phyloP scores from a whole-genome alignment of 2,888 invertebrate species.

The Biston stratarius region DNA sequence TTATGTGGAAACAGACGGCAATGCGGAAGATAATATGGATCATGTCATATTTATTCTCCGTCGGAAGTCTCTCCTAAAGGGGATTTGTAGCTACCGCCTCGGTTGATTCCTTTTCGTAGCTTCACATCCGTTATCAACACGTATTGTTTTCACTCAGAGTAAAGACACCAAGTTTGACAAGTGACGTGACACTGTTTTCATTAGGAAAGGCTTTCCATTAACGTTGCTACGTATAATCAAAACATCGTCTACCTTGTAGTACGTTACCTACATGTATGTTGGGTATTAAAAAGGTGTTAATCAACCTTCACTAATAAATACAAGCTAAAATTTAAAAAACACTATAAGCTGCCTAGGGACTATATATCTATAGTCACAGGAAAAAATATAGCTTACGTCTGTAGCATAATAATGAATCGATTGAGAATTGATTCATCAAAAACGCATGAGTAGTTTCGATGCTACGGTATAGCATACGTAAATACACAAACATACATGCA shows the following conservation, averaged over 20 bases:
- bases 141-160: constrained; percentile 19
- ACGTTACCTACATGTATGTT: not conserved
- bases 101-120: constrained; percentile 15
- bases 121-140: constrained; percentile 14
- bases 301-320: not conserved
- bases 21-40: constrained; percentile 14
- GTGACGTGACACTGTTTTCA: constrained; percentile 6
- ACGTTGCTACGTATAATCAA: constrained; percentile 3
- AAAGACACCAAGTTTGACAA: not conserved
- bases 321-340: no score
- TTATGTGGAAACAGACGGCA: constrained; percentile 6
- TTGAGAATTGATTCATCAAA: no score
- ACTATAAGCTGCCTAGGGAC: no score
- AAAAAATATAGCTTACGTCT: no score
- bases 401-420: no score
- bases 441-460: no score
- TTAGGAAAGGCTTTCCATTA: not conserved
- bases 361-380: no score
- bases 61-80: constrained; percentile 16
- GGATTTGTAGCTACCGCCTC: constrained; percentile 18
- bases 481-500: no score
- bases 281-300: not conserved
- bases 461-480: no score
- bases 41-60: constrained; percentile 23
- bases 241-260: not conserved